These are phyloP conservation scores for Branchinecta lindahli DNA, from an alignment of 1,140 invertebrate species.

Conservation along the genomic window DNA sequence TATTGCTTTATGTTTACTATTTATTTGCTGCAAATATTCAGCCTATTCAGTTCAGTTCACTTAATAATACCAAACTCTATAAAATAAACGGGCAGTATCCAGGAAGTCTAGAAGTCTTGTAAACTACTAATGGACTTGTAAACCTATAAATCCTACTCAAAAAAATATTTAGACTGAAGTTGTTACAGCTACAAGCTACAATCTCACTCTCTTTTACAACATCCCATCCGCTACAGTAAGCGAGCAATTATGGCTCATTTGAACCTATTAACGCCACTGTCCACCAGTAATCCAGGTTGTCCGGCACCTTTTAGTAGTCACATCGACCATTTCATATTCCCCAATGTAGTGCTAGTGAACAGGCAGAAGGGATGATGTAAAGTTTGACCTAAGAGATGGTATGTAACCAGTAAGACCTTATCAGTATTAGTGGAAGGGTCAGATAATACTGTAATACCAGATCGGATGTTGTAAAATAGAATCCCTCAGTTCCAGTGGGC, in stretches of 20 bases:
- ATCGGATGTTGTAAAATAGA: slow-evolving; percentile 9
- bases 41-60: slow-evolving; percentile 5
- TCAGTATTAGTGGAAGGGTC: slow-evolving; percentile 5
- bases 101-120: slow-evolving; percentile 5
- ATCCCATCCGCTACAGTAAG: no score
- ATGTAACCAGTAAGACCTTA: slow-evolving; percentile 5
- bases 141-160: slow-evolving; percentile 1
- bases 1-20: slow-evolving; percentile 6
- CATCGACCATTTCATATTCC: slow-evolving; percentile 8
- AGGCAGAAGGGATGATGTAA: slow-evolving; percentile 8
- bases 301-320: not conserved
- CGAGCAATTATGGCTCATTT: not conserved
- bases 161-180: slow-evolving; percentile 9
- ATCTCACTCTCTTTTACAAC: slow-evolving; percentile 2
- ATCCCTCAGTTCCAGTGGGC: slow-evolving; percentile 7
- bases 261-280: not conserved
- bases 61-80: slow-evolving; percentile 6
- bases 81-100: slow-evolving; percentile 8
- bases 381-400: slow-evolving; percentile 2
- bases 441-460: slow-evolving; percentile 6
- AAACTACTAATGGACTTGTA: slow-evolving; percentile 9
- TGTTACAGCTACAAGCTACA: slow-evolving; percentile 5
- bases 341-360: not conserved
- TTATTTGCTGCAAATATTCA: slow-evolving; percentile 6
- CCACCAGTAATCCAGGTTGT: slow-evolving; percentile 5